Evolutionary conservation across 2,888 invertebrate genomes (phyloP).

Genomic region (Pseudeuparius sepicola): DNA sequence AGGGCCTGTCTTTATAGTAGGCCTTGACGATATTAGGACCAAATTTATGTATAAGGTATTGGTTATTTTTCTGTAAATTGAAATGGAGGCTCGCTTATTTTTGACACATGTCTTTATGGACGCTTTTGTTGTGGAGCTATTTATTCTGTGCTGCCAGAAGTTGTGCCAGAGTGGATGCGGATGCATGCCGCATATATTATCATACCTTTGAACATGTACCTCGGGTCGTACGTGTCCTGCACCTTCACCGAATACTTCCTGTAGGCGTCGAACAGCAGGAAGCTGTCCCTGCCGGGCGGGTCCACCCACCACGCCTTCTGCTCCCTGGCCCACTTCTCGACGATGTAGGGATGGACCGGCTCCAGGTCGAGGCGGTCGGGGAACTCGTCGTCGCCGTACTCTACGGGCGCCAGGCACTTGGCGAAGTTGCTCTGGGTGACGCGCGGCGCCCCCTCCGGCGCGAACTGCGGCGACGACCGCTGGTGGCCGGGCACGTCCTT

Average conservation of each 20-base stretch:
- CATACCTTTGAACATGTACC: conserved; percentile 32
- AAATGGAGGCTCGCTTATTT: too few relatives aligned
- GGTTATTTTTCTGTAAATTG: too few relatives aligned
- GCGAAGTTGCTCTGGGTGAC: conserved; percentile 43
- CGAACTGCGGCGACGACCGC: conserved; percentile 38
- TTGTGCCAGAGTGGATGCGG: too few relatives aligned
- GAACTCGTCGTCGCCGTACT: conserved; percentile 37
- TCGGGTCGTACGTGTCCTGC: conserved; percentile 28
- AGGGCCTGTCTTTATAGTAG: too few relatives aligned
- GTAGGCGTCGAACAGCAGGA: conserved; percentile 43
- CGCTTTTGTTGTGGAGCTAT: too few relatives aligned
- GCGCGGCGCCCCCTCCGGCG: conserved; percentile 39
- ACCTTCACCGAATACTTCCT: conserved; percentile 35
- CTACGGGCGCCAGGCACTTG: conserved; percentile 42
- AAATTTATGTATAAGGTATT: too few relatives aligned
- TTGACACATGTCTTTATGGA: too few relatives aligned
- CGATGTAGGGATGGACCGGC: conserved; percentile 26
- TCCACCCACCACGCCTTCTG: conserved; percentile 48
- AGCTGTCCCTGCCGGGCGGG: conserved; percentile 46
- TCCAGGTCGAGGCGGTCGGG: conserved; percentile 32
- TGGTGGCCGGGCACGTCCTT: conserved; percentile 28
- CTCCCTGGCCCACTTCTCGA: conserved; percentile 41
- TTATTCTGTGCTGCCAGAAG: too few relatives aligned
- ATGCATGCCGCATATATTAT: too few relatives aligned
- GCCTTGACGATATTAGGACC: too few relatives aligned